A percentile compares a stretch with the other conserved stretches of the same genome.
phyloP scores from a whole-genome alignment of 2,797 vertebrate genomes.

The Takifugu rubripes region DNA sequence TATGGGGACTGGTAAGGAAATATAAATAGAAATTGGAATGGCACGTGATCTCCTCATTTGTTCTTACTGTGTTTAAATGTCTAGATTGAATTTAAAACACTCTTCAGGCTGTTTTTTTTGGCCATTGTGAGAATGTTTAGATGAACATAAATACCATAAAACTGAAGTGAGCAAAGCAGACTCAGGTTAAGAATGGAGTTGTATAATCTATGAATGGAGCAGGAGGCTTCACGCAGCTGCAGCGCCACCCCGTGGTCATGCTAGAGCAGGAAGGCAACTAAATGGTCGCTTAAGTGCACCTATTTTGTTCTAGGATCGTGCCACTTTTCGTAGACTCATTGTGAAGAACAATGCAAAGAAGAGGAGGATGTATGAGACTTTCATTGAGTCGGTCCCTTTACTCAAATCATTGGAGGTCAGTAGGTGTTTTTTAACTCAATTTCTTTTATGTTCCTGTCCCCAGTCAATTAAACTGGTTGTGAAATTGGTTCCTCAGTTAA shows the following conservation, averaged over 20 bases:
- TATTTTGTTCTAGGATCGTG: constrained; percentile 80
- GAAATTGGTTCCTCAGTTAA: too few relatives aligned
- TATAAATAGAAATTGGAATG: neutral
- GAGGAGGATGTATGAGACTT: constrained; percentile 89
- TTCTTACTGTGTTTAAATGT: neutral
- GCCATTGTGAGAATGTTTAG: neutral
- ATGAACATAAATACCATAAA: neutral
- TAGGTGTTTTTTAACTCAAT: neutral
- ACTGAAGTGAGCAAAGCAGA: constrained; percentile 1
- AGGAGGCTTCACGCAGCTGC: constrained; percentile 4
- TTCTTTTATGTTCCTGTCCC: neutral
- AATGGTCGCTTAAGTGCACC: constrained; percentile 1
- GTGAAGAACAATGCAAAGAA: constrained; percentile 97
- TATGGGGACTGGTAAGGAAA: constrained; percentile 93
- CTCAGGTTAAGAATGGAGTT: constrained; percentile 59
- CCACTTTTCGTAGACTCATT: constrained; percentile 97
- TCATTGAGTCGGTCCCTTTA: constrained; percentile 95
- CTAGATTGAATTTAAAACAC: neutral
- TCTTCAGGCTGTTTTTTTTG: neutral
- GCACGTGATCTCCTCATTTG: neutral
- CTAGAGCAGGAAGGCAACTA: neutral
- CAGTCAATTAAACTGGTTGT: too few relatives aligned
- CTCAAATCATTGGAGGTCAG: constrained; percentile 97
- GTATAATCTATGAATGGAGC: constrained; percentile 57
- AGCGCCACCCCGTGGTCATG: constrained; percentile 61